Percentiles rank a stretch among this genome's conserved stretches.
These are phyloP conservation scores for Nibea albiflora DNA, from an alignment of 2,113 vertebrate genomes.

Conservation along the genomic window DNA sequence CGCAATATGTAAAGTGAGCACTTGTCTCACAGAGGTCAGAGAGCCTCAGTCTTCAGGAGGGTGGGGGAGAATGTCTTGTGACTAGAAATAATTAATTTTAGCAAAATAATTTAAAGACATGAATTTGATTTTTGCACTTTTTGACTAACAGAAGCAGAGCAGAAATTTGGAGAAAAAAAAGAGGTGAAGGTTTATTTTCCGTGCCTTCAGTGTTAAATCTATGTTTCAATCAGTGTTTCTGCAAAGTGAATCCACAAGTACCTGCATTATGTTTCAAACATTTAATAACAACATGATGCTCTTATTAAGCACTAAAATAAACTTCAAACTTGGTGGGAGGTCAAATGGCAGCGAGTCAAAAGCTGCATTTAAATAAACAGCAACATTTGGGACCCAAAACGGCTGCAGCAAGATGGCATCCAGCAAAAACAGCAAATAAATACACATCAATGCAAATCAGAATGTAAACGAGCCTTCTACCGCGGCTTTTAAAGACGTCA, in stretches of 20 bases:
- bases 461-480: slow-evolving; percentile 54
- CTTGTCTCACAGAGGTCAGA: slow-evolving; percentile 5
- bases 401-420: not conserved
- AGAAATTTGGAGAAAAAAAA: not conserved
- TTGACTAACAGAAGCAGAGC: not conserved
- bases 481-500: slow-evolving; percentile 26
- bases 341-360: not conserved
- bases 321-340: not conserved
- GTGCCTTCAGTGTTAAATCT: not conserved
- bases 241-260: slow-evolving; percentile 10
- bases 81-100: slow-evolving; percentile 1
- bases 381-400: not conserved
- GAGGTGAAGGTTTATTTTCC: not conserved
- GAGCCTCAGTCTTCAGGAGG: not conserved
- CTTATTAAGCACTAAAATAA: not conserved
- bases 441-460: slow-evolving; percentile 31
- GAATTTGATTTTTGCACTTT: not conserved
- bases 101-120: not conserved
- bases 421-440: slow-evolving; percentile 44
- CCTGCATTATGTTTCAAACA: not conserved
- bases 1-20: slow-evolving; percentile 38
- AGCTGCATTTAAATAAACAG: slow-evolving; percentile 8
- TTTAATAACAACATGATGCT: not conserved
- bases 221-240: slow-evolving; percentile 1
- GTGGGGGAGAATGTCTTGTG: not conserved